These are phyloP conservation scores for Pangasianodon gigas DNA, from an alignment of 2,113 vertebrate genomes.

Conservation along the genomic window DNA sequence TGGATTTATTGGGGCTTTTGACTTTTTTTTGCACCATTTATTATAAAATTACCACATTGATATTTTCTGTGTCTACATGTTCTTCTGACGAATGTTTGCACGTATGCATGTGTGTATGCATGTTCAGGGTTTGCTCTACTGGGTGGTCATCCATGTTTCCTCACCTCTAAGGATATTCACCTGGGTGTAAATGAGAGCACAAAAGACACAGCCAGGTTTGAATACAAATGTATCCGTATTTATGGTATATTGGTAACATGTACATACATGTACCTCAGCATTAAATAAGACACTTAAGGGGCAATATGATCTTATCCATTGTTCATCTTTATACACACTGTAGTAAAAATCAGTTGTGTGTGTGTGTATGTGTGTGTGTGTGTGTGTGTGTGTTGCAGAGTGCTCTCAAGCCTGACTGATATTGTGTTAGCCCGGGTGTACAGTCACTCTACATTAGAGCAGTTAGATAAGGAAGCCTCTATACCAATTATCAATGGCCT, in stretches of 20 bases:
- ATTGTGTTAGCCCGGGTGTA: constrained; percentile 87
- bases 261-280: neutral
- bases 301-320: neutral
- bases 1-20: too few relatives aligned
- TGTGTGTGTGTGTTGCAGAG: constrained; percentile 68
- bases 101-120: neutral
- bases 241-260: neutral
- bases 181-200: constrained; percentile 87
- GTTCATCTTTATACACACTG: neutral
- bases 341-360: neutral
- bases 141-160: constrained; percentile 91
- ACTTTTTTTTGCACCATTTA: too few relatives aligned
- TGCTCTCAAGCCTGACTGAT: constrained; percentile 87
- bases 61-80: constrained; percentile 14
- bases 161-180: constrained; percentile 88
- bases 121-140: constrained; percentile 68
- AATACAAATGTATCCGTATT: constrained; percentile 10
- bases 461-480: constrained; percentile 79
- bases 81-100: neutral
- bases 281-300: too few relatives aligned
- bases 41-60: constrained; percentile 46
- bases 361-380: constrained; percentile 10
- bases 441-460: constrained; percentile 83
- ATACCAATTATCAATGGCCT: constrained; percentile 90
- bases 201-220: constrained; percentile 84